These are phyloP conservation scores for Trichonephila inaurata DNA, from an alignment of 1,140 invertebrate species.

Conservation along the genomic window DNA sequence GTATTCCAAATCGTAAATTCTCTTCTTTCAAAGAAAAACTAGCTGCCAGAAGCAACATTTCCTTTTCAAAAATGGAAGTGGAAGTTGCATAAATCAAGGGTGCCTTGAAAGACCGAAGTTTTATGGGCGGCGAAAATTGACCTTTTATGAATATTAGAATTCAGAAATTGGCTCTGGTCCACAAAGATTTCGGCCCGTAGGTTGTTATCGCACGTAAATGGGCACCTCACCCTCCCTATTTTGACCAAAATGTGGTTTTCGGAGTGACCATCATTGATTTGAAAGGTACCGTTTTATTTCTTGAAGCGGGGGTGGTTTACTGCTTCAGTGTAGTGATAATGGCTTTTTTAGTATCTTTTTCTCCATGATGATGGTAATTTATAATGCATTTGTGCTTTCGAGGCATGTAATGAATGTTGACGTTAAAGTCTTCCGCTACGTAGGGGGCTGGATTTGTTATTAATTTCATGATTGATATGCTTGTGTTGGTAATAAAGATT, in stretches of 20 bases:
- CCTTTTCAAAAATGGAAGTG: neutral
- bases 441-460: neutral
- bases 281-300: neutral
- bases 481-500: neutral
- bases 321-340: neutral
- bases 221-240: neutral
- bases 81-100: constrained; percentile 32
- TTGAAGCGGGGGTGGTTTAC: neutral
- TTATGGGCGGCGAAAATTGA: constrained; percentile 60
- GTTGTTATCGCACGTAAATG: constrained; percentile 5
- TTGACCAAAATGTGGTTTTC: neutral
- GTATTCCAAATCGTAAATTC: neutral
- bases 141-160: constrained; percentile 73
- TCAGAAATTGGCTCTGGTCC: constrained; percentile 53
- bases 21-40: neutral
- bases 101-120: neutral
- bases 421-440: neutral
- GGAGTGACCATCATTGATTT: neutral
- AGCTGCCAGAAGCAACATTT: neutral
- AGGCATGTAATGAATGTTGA: neutral
- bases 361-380: neutral
- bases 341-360: neutral
- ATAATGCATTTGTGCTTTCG: neutral
- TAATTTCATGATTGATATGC: neutral
- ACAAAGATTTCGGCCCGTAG: constrained; percentile 5